phyloP scores from a whole-genome alignment of 2,797 vertebrate genomes.

The Gephyroberyx darwinii region DNA sequence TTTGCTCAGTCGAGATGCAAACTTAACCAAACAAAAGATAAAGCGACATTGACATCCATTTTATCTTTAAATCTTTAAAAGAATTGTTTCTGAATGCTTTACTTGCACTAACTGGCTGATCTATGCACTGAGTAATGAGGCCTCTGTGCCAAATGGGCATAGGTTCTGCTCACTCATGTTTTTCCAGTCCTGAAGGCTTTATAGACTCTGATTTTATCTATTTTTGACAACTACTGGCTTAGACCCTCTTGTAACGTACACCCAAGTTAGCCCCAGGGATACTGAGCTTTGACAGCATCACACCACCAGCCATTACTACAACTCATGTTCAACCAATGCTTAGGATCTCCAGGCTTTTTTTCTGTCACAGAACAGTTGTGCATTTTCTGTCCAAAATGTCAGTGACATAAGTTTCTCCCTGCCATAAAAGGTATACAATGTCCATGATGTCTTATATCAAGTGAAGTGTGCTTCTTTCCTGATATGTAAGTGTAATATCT shows the following conservation, averaged over 20 bases:
- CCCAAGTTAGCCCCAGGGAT: conserved; percentile 36
- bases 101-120: conserved; percentile 59
- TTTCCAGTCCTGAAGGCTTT: conserved; percentile 43
- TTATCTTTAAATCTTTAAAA: not conserved
- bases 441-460: conserved; percentile 55
- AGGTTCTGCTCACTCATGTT: conserved; percentile 8
- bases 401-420: conserved; percentile 19
- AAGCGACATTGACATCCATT: not conserved
- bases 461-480: conserved; percentile 75
- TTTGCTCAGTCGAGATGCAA: not conserved
- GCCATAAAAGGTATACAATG: conserved; percentile 62
- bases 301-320: conserved; percentile 35
- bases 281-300: conserved; percentile 36
- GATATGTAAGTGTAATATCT: conserved; percentile 54
- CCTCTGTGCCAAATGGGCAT: conserved; percentile 18
- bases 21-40: not conserved
- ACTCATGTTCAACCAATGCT: not conserved
- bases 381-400: conserved; percentile 23
- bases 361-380: conserved; percentile 22
- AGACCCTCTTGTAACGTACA: conserved; percentile 32
- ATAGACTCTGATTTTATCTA: conserved; percentile 47
- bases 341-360: conserved; percentile 8
- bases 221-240: conserved; percentile 27
- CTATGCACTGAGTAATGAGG: conserved; percentile 63
- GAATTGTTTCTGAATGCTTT: conserved; percentile 24